Evolutionary conservation across 2,113 vertebrate genomes (phyloP).

Genomic region (Paramormyrops kingsleyae): DNA sequence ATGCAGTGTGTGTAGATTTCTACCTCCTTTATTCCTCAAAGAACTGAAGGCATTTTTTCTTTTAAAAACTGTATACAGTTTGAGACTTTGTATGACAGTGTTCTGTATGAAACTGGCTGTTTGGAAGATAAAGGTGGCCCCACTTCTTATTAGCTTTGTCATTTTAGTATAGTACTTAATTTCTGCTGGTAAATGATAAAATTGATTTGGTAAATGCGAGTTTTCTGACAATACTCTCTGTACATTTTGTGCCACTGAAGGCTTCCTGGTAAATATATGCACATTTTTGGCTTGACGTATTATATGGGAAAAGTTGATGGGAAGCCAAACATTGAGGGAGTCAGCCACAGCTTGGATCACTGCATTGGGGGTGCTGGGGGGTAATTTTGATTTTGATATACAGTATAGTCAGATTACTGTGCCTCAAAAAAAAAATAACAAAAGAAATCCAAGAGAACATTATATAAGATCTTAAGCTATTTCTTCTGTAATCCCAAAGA

Average conservation of each 20-base stretch:
- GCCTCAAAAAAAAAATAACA: background rate
- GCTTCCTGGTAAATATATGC: background rate
- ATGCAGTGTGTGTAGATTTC: background rate
- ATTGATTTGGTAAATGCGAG: background rate
- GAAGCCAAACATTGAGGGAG: background rate
- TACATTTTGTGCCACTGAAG: background rate
- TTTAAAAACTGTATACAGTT: background rate
- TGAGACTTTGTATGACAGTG: background rate
- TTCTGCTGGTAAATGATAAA: background rate
- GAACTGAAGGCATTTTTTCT: background rate
- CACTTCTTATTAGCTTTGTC: background rate
- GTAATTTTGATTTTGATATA: background rate
- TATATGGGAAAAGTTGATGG: background rate
- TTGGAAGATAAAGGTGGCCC: background rate
- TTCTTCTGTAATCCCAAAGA: background rate
- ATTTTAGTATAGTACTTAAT: background rate
- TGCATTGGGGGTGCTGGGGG: background rate
- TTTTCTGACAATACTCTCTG: background rate
- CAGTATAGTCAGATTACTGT: background rate
- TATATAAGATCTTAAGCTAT: background rate
- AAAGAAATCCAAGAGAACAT: background rate
- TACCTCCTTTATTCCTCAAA: background rate
- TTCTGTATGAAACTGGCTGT: background rate
- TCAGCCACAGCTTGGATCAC: background rate
- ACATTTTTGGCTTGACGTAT: background rate